Base-by-base conservation (phyloP, 2,888 invertebrate species). In the Chrysina gloriosa region DNA sequence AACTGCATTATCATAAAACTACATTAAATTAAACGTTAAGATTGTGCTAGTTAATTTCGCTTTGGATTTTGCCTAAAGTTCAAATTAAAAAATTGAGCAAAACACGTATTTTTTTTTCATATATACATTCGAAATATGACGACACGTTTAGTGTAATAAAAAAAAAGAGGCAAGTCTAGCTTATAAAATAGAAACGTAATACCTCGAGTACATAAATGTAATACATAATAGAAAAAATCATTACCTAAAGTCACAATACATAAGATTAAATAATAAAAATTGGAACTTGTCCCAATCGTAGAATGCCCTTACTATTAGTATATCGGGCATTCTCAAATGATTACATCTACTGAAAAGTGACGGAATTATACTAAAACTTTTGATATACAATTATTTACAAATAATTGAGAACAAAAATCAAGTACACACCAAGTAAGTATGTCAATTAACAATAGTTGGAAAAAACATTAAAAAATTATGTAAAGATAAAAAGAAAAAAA, bases 61-160 rank as follows among this genome's bases (percentile, higher is more conserved):
- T 65, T 63, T 54, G 19, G 54, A 25, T 48, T 25, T 63, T 47
- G 47, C 25, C 21, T 63, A 63, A 58, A 14, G 47, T 58, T 58
- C 61, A 61, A 67, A 61, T 52, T 39, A 63, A 39, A 67, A 67
- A 61, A 63, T 67, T 67, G 67, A 67, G 67, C 67, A 67, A 67
- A 61, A 61, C 25, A 58, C 19, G 36, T 27, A 39, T 25, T 56
- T 42, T 5, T 16, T 42, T 7, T 42, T 16, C n/a, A 11, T 54
- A 54, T 25, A 14, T 54, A 65, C 65, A 25, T 36, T 36, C 19
- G 50, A 48, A 48, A 63, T 19, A 48, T 48, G 48, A 31, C 45
- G 25, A 47, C 36, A 11, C 7, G 4, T 58, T 36, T 21, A 21
- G 11, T 56, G 39, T 39, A 56, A n/a, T 39, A 7, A 52, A 54